These are phyloP conservation scores for Oreochromis niloticus DNA, from an alignment of 2,113 vertebrate genomes.

Conservation along the genomic window DNA sequence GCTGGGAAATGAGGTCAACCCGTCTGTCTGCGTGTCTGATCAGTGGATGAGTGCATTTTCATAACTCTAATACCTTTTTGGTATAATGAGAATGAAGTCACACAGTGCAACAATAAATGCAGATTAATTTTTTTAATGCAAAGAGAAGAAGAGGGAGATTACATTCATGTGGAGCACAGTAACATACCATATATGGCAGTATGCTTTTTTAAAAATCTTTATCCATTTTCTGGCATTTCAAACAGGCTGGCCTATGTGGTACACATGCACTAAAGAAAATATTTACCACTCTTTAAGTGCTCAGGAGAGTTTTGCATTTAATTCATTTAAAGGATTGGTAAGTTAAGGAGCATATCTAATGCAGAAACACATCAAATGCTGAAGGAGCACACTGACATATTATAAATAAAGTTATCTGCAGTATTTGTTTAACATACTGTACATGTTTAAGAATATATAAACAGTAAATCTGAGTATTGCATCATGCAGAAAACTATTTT, in stretches of 20 bases:
- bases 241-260: neutral
- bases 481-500: slow-evolving; percentile 27
- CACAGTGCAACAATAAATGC: neutral
- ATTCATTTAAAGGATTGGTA: neutral
- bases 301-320: neutral
- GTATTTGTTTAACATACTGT: neutral
- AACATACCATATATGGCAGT: neutral
- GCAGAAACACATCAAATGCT: neutral
- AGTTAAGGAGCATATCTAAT: neutral
- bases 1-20: slow-evolving; percentile 22
- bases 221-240: neutral
- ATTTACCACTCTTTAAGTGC: neutral
- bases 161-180: slow-evolving; percentile 33
- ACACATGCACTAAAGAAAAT: slow-evolving; percentile 46
- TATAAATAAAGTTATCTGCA: neutral
- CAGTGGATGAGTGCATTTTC: neutral
- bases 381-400: neutral
- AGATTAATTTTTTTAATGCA: slow-evolving; percentile 36
- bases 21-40: neutral
- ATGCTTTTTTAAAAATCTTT: neutral
- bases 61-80: neutral
- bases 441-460: neutral
- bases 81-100: neutral
- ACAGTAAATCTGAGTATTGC: neutral
- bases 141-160: neutral